Base-by-base conservation (phyloP, 2,113 vertebrate genomes). In the Nibea albiflora region DNA sequence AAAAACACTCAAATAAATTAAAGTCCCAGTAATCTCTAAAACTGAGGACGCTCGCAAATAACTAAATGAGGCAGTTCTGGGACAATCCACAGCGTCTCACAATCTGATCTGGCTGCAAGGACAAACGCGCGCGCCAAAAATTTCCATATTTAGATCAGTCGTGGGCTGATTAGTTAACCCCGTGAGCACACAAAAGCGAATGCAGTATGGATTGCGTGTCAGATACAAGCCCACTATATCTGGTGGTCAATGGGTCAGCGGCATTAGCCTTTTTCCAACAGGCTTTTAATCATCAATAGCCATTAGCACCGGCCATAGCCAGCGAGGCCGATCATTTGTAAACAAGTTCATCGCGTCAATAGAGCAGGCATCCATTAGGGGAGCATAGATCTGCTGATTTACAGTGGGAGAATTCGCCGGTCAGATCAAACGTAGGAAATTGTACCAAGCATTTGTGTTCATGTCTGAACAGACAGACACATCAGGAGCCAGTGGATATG, bases 261-360 rank as follows among this genome's bases (percentile, higher is more conserved):
- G 81, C 54, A 74, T 76, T 78, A 63, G 71, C 66, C 57, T 85
- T 81, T 81, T 81, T 74, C 69, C 75, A 67, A 67, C 58, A 61
- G 73, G 62, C 76, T 60, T 87, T 90, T 78, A 82, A 90, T 90
- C 83, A 88, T 90, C 67, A 28, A 90, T 83, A 87, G 75, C 74
- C 88, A 92, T 94, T 92, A 94, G 81, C 80, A 85, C 49, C 70
- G 76, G 80, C 78, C 86, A 50, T 49, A 70, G 76, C 50, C 74
- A 58, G 54, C 39, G 64, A 78, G 57, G 74, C 46, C 12, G 64
- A 84, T 90, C 88, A 90, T 92, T 89, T 92, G 90, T 85, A 85
- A 89, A 90, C 73, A 87, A 35, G 74, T 49, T 72, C 56, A 26
- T 22, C 2, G 19, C 75, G 68, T 91, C 88, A 71, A 89, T 92